Evolutionary conservation across 2,113 vertebrate species (phyloP).

Genomic region (Carettochelys insculpta): DNA sequence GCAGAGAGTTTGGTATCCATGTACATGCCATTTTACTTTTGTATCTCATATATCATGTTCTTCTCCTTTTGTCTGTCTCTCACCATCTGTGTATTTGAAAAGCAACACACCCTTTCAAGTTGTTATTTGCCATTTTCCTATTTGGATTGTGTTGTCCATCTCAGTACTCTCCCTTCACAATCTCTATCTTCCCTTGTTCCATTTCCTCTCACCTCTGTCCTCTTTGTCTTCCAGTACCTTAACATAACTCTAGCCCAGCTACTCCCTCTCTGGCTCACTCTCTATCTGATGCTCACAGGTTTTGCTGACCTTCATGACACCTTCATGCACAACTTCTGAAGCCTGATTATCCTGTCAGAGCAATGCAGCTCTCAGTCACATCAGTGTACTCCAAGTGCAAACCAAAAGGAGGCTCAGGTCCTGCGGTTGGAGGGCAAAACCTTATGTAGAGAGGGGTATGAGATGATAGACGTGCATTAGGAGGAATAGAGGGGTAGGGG

Average conservation of each 20-base stretch:
- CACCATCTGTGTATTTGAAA: background rate
- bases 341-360: background rate
- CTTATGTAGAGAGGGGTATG: background rate
- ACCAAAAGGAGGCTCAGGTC: background rate
- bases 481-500: background rate
- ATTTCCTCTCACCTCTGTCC: background rate
- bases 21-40: background rate
- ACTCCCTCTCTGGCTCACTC: no score
- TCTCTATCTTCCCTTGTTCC: background rate
- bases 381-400: background rate
- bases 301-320: background rate
- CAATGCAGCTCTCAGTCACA: background rate
- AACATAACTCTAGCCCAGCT: background rate
- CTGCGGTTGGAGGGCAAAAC: background rate
- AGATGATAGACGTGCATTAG: background rate
- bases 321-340: background rate
- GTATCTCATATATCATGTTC: background rate
- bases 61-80: background rate
- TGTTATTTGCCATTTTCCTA: background rate
- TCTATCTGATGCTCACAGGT: background rate
- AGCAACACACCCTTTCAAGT: background rate
- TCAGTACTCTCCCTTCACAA: background rate
- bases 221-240: background rate
- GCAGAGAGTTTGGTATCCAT: background rate
- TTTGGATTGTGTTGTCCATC: background rate